Percentiles rank a stretch among this genome's conserved stretches.
phyloP scores from a whole-genome alignment of 2,888 invertebrate species.

The Tupiocoris notatus region DNA sequence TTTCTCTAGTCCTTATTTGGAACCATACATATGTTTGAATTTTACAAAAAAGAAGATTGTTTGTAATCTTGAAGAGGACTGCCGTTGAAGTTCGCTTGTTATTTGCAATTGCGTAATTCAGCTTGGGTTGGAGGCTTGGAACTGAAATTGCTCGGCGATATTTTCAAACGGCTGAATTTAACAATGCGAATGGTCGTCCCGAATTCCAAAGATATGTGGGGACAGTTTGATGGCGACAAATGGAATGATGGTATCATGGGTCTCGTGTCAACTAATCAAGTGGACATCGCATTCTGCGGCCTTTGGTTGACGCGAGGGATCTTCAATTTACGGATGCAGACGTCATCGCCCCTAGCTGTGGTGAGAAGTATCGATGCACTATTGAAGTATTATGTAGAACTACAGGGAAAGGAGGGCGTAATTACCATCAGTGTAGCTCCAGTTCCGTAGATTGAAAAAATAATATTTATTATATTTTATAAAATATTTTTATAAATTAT shows the following conservation, averaged over 20 bases:
- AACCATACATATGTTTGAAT: too few relatives aligned
- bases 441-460: too few relatives aligned
- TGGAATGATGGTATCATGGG: conserved; percentile 29
- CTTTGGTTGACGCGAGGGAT: conserved; percentile 18
- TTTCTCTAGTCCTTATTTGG: too few relatives aligned
- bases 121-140: conserved; percentile 17
- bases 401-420: too few relatives aligned
- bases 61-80: too few relatives aligned
- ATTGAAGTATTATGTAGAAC: too few relatives aligned
- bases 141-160: conserved; percentile 13
- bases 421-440: too few relatives aligned
- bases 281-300: conserved; percentile 33
- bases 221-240: neutral
- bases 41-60: too few relatives aligned
- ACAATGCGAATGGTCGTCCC: conserved; percentile 10
- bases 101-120: neutral
- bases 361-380: too few relatives aligned
- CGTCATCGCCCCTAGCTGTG: neutral
- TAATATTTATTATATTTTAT: too few relatives aligned
- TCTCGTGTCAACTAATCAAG: neutral
- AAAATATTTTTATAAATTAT: too few relatives aligned
- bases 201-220: conserved; percentile 5
- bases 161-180: conserved; percentile 24
- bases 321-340: conserved; percentile 1
- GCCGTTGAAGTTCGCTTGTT: too few relatives aligned